phyloP scores from a whole-genome alignment of 1,140 invertebrate genomes.

The Uloborus diversus region DNA sequence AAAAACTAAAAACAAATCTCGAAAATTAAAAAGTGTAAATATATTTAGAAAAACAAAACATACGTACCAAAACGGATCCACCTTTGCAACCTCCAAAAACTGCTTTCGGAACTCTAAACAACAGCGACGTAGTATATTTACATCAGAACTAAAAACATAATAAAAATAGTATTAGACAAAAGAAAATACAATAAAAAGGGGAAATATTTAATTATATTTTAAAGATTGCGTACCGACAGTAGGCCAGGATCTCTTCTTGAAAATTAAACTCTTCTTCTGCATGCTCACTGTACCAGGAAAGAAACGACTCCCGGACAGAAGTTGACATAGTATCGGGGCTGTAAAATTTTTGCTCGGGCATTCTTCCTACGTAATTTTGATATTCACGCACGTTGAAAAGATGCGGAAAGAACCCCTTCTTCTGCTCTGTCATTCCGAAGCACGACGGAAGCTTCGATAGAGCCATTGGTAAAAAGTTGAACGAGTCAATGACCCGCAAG shows the following conservation, averaged over 20 bases:
- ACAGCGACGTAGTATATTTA: conserved; percentile 1
- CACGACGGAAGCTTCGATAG: conserved; percentile 4
- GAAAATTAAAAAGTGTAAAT: background rate
- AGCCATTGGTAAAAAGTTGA: conserved; percentile 48
- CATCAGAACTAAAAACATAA: conserved; percentile 16
- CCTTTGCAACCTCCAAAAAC: background rate
- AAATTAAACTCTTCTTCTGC: background rate
- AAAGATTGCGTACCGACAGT: background rate
- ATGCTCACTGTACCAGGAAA: background rate
- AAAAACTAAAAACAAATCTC: background rate
- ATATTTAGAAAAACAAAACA: background rate
- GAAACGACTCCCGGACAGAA: background rate
- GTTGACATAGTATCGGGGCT: background rate
- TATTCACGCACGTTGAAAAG: background rate
- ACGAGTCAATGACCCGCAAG: conserved; percentile 16
- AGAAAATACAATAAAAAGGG: background rate
- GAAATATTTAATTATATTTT: conserved; percentile 14
- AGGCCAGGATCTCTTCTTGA: background rate
- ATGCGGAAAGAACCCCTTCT: conserved; percentile 15
- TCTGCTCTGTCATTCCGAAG: conserved; percentile 38
- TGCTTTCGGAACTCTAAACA: conserved; percentile 19
- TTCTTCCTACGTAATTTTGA: background rate
- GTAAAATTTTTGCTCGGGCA: background rate
- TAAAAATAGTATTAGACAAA: background rate
- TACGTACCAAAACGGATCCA: conserved; percentile 1